Evolutionary conservation across 2,797 vertebrate species (phyloP), one percentile per base, ranked within the genome.

Genomic region (Sternotherus odoratus): DNA sequence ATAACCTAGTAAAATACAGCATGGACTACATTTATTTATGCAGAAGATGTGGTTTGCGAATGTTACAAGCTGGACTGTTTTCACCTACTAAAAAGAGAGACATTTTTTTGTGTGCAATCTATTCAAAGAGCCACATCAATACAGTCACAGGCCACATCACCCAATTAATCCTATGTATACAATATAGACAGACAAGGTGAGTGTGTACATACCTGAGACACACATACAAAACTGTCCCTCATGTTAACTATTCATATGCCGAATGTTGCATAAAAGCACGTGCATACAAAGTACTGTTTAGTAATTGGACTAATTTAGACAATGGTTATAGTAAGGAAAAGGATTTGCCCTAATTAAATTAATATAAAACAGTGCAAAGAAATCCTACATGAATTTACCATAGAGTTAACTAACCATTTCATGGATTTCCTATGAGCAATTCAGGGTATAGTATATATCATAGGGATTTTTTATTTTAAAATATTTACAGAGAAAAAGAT

Each of bases 321-420:
- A 86, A 84, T 51, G 57, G 86, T 93, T 93, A 87, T 90, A 93
- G 94, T 3, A 5, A 85, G 66, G 50, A 83, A 77, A 87, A 94
- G 50, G 24, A 54, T 91, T 96, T 92, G 46, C 79, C 77, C 84
- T 86, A 90, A 95, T 90, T 94, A 93, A 90, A 90, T 93, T 86
- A 85, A 92, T 8, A 8, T 86, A 82, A 95, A 66, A 86, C 79
- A 94, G 85, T 92, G 94, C 84, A 90, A 83, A 94, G 83, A 79
- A 95, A 92, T 51, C 49, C 36, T 46, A 90, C 87, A 92, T 92
- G 63, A 90, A 90, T 92, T 93, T 94, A 77, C 86, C 69, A 87
- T 85, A 87, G 36, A 79, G 54, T 77, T 92, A 93, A 95, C 91
- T 66, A 93, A 81, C 77, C 2, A 77, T 84, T 94, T 72, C 16